Evolutionary conservation across 2,113 vertebrate species (phyloP), one percentile per base, ranked within the genome.

Genomic region (Syngnathoides biaculeatus): DNA sequence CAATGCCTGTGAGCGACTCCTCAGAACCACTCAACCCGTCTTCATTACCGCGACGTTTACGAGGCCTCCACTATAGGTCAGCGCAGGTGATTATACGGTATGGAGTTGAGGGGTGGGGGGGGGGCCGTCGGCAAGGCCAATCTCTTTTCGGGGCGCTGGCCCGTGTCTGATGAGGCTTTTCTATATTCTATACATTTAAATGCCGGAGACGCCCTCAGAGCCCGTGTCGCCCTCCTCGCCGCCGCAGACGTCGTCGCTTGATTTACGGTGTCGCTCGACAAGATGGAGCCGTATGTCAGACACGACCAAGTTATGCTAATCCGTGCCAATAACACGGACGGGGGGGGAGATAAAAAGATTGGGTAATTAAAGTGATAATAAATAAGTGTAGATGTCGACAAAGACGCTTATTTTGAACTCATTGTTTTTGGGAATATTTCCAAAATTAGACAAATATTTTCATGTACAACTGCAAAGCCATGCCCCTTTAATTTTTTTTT

Each of bases 161-260:
- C 90, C 86, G 11, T 86, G 82, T 90, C 90, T 92, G 90, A 92
- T 92, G 90, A 92, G 79, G 84, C 80, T 86, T 86, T 83, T 92
- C 85, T 89, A 86, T 88, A 92, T 91, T 89, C 87, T 87, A 86
- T 90, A 92, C 89, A 90, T 92, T 91, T 91, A 90, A 91, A 92
- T 92, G 85, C 85, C 84, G 20, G 71, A 60, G 72, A 79, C 59
- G 77, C 78, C 86, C 83, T 82, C 79, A 53, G 68, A 68, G 71
- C 75, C 72, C 73, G 79, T 73, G 80, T 65, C 74, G 60, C 9
- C 11, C 40, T 35, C 40, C 9, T 12, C 10, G 11, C 9, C 40
- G 20, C 10, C 75, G 48, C 20, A 8, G 19, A 58, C 55, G 60
- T 13, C 40, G 72, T 67, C 39, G 60, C 84, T 81, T 90, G 89